Percentiles rank a stretch among this genome's conserved stretches.
These are phyloP conservation scores for Hymenopus coronatus DNA, from an alignment of 2,888 invertebrate species.

Conservation along the genomic window DNA sequence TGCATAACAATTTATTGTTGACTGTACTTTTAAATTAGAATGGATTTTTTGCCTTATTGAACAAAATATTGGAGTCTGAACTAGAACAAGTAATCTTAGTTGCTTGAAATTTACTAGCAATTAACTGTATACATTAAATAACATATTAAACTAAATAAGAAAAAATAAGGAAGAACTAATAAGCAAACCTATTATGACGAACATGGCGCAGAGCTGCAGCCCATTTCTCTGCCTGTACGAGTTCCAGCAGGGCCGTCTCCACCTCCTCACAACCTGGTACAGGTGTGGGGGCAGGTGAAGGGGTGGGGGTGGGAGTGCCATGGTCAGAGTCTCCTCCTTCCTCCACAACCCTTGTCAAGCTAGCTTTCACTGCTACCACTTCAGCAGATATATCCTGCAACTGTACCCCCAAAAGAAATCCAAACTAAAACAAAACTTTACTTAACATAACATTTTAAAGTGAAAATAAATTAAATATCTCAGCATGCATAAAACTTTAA, in stretches of 20 bases:
- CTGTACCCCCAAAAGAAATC: conserved; percentile 40
- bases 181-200: conserved; percentile 42
- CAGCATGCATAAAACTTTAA: not conserved
- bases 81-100: too few relatives aligned
- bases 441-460: not conserved
- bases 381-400: conserved; percentile 63
- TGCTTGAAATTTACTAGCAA: not conserved
- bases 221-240: conserved; percentile 64
- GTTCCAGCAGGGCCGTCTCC: conserved; percentile 50
- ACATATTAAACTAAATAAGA: not conserved
- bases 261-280: conserved; percentile 42
- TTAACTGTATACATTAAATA: not conserved
- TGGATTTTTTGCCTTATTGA: too few relatives aligned
- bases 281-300: conserved; percentile 38
- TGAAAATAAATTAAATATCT: not conserved
- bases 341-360: conserved; percentile 56
- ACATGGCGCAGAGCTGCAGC: conserved; percentile 65
- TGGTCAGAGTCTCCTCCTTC: conserved; percentile 61
- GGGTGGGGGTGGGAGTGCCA: conserved; percentile 63
- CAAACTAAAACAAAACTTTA: not conserved
- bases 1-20: too few relatives aligned
- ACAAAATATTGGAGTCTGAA: too few relatives aligned
- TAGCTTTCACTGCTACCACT: conserved; percentile 57
- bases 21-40: too few relatives aligned
- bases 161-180: not conserved